These are phyloP conservation scores for Mionectes olivaceus DNA, from an alignment of 2,797 vertebrate species.

Conservation along the genomic window DNA sequence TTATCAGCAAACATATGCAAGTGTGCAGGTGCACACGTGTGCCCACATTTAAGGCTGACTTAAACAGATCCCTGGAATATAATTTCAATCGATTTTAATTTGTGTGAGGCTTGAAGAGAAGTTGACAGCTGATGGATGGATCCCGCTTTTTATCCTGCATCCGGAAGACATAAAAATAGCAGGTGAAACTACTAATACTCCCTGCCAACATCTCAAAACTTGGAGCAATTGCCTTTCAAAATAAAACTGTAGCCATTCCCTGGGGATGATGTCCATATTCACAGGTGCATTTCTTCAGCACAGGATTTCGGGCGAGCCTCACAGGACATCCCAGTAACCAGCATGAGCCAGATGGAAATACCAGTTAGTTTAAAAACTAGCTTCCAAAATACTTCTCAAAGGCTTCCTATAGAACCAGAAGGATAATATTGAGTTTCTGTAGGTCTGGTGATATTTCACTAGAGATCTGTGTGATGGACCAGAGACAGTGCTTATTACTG, in stretches of 20 bases:
- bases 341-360: not conserved
- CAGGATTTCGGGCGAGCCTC: not conserved
- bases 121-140: not conserved
- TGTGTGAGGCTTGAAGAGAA: not conserved
- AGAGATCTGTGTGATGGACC: not conserved
- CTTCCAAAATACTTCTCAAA: not conserved
- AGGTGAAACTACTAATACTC: not conserved
- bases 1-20: not conserved
- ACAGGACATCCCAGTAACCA: not conserved
- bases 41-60: not conserved
- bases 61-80: not conserved
- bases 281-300: not conserved
- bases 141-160: not conserved
- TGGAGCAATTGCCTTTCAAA: not conserved
- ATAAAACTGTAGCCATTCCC: not conserved
- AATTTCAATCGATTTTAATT: not conserved
- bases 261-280: not conserved
- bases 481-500: not conserved
- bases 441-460: not conserved
- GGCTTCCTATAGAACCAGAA: not conserved
- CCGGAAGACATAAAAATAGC: not conserved
- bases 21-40: not conserved
- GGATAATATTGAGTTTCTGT: not conserved
- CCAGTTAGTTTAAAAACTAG: not conserved
- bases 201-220: not conserved